Percentiles rank a stretch among this genome's conserved stretches.
Conservation (phyloP, 1,140 invertebrate genomes). For the Propsilocerus akamusi region DNA sequence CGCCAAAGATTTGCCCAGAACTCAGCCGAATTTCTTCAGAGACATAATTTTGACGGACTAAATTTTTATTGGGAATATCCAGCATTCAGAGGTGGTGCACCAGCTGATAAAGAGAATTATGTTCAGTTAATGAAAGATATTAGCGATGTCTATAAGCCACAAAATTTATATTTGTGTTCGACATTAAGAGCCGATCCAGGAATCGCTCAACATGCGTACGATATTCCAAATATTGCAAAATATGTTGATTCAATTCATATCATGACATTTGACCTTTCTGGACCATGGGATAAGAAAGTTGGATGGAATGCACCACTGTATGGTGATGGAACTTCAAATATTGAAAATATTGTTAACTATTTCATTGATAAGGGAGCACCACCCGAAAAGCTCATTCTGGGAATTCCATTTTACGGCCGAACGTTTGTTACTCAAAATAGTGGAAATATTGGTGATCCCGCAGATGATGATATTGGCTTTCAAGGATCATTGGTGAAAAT, state of each 20-base stretch:
- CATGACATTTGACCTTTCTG: slow-evolving; percentile 57
- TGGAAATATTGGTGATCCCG: slow-evolving; percentile 21
- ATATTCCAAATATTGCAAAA: slow-evolving; percentile 34
- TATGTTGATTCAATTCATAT: slow-evolving; percentile 48
- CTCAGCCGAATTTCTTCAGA: not conserved
- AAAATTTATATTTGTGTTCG: slow-evolving; percentile 33
- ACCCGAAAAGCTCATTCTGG: slow-evolving; percentile 40
- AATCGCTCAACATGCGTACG: slow-evolving; percentile 36
- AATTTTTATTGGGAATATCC: not conserved
- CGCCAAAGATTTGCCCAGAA: not conserved
- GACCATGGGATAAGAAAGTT: slow-evolving; percentile 40
- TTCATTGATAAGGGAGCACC: slow-evolving; percentile 36
- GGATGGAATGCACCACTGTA: slow-evolving; percentile 33
- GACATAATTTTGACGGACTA: not conserved
- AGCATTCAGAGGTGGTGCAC: slow-evolving; percentile 34
- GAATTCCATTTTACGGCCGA: slow-evolving; percentile 49
- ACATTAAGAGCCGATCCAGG: slow-evolving; percentile 36
- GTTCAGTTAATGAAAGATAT: slow-evolving; percentile 26
- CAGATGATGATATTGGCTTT: slow-evolving; percentile 22
- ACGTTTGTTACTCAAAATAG: not conserved
- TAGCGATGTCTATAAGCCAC: slow-evolving; percentile 27
- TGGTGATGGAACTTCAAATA: slow-evolving; percentile 18
- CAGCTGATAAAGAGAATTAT: not conserved
- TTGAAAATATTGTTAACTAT: slow-evolving; percentile 35
- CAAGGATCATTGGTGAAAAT: slow-evolving; percentile 41